These are phyloP conservation scores for Hystrix cristata DNA, from an alignment of 2,113 vertebrate species.

Conservation along the genomic window DNA sequence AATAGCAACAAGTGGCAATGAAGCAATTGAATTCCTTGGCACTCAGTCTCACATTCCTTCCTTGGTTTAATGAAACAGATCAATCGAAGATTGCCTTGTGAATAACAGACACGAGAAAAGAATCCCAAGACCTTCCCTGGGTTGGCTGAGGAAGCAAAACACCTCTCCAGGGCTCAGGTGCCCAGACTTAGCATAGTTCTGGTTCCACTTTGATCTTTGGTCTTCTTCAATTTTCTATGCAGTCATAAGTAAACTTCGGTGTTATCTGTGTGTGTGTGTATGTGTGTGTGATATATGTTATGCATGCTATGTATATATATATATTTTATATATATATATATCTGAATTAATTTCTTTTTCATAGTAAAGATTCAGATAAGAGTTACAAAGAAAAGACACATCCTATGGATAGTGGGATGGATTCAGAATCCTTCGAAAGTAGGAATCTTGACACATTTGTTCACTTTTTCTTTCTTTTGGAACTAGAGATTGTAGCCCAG, in stretches of 20 bases:
- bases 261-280: too few relatives aligned
- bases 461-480: neutral
- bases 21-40: slow-evolving; percentile 73
- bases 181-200: neutral
- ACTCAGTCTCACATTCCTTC: neutral
- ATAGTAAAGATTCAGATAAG: neutral
- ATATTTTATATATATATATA: neutral
- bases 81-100: slow-evolving; percentile 13
- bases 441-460: slow-evolving; percentile 54
- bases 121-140: neutral
- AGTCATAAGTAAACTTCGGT: neutral
- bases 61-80: slow-evolving; percentile 64
- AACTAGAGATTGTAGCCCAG: neutral
- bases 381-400: neutral
- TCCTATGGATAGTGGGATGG: neutral
- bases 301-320: neutral
- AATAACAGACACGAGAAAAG: neutral
- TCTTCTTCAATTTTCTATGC: neutral
- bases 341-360: neutral
- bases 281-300: too few relatives aligned
- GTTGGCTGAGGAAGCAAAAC: neutral
- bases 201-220: neutral
- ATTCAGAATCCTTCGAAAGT: slow-evolving; percentile 6
- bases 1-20: slow-evolving; percentile 57
- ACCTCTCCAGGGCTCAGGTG: neutral